Evolutionary conservation across 2,797 vertebrate species (phyloP).

Genomic region (Nannoperca australis): DNA sequence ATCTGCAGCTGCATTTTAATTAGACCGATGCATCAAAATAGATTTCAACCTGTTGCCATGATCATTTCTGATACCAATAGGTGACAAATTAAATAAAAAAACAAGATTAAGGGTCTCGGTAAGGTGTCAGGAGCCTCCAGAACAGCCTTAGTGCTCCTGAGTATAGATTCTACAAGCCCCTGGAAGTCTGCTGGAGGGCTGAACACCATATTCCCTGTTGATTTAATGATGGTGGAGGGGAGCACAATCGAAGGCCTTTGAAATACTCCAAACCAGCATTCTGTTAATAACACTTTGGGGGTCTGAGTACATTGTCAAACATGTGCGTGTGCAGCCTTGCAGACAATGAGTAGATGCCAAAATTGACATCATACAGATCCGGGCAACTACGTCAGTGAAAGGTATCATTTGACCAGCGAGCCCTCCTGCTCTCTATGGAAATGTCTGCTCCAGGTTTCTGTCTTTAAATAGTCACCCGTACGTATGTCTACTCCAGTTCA

Average conservation of each 20-base stretch:
- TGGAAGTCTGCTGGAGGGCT: neutral
- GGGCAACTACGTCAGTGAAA: neutral
- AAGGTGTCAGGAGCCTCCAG: neutral
- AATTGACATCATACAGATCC: neutral
- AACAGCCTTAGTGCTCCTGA: neutral
- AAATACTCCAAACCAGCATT: too few relatives aligned
- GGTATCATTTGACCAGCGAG: neutral
- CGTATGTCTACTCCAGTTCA: neutral
- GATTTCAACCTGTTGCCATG: neutral
- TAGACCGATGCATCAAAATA: neutral
- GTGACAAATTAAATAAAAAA: too few relatives aligned
- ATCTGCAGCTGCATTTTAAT: too few relatives aligned
- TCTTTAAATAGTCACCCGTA: too few relatives aligned
- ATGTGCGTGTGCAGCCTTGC: too few relatives aligned
- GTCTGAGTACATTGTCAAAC: too few relatives aligned
- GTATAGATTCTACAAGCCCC: neutral
- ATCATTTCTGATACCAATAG: neutral
- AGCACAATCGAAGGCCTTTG: too few relatives aligned
- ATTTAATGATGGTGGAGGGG: neutral
- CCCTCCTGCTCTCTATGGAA: neutral
- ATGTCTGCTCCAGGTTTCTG: too few relatives aligned
- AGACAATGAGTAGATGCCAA: neutral
- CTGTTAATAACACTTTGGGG: too few relatives aligned
- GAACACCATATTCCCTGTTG: neutral
- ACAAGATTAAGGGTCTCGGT: neutral